Evolutionary conservation across 1,140 invertebrate genomes (phyloP), one percentile per base, ranked within the genome.

Genomic region (Drosophila carrolli): DNA sequence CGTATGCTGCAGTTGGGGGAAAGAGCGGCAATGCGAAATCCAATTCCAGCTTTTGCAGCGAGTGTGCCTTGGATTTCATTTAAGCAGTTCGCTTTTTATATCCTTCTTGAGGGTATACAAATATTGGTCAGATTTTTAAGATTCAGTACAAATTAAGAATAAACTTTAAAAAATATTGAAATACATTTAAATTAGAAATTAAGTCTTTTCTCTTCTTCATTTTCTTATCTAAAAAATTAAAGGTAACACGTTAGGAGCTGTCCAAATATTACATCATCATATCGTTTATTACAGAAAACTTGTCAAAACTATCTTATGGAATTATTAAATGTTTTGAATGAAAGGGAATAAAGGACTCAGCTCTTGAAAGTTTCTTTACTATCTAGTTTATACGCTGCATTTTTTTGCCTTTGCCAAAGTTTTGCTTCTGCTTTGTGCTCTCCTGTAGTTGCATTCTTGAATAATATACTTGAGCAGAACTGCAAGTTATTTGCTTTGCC

Each of bases 31-130:
- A 37, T 58, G 48, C 57, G 59, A 76, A 84, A 88, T 89, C 80
- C 84, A 88, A 88, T 88, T 89, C 80, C 67, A 71, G 48, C 43
- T 35, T 53, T 40, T 38, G 29, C 66, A 68, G 67, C 68, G 65
- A 70, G 73, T 58, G 51, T 57, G 58, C 72, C 58, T 60, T 53
- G 75, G 44, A 79, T 81, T 82, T 72, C 65, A 77, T 89, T 88
- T 77, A 84, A 84, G 84, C 60, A 80, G 57, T 32, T 47, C n/a
- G 41, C 48, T 66, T 65, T 70, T 29, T 66, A 44, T 75, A 23
- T 40, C 14, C 63, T 50, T 14, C 23, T 14, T 19, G 2, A 4
- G 32, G 50, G 32, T 11, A 37, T 11, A 16, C 1, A 1, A 48
- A 32, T 32, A 32, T 32, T 32, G 29, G 6, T 32, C 6, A 7